phyloP scores from a whole-genome alignment of 2,113 vertebrate species.

The Petrocephalus zakoni region DNA sequence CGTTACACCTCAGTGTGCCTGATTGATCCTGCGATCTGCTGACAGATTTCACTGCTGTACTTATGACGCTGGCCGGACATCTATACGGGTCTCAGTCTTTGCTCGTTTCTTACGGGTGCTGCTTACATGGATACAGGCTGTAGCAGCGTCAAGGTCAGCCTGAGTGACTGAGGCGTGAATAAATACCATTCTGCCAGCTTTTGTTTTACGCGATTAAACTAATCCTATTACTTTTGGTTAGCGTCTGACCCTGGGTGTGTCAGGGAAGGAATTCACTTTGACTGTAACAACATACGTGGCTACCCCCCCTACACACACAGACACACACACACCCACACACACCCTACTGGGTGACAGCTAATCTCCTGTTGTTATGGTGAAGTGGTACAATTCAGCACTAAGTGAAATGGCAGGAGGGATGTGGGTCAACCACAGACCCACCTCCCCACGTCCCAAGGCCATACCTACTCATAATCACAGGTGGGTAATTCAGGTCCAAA shows the following conservation, averaged over 20 bases:
- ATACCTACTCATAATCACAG: background rate
- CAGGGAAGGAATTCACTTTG: background rate
- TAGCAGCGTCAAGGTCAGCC: background rate
- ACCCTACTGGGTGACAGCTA: background rate
- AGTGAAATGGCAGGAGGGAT: background rate
- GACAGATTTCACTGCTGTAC: background rate
- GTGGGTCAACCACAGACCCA: background rate
- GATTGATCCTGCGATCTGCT: background rate
- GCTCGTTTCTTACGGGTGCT: background rate
- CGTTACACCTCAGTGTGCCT: background rate
- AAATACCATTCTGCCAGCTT: background rate
- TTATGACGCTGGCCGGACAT: background rate
- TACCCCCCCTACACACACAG: background rate
- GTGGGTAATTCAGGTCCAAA: too few relatives aligned
- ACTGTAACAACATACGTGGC: background rate
- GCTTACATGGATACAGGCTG: background rate
- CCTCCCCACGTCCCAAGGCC: background rate
- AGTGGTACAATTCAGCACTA: background rate
- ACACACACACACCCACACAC: background rate
- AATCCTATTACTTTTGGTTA: constrained; percentile 16
- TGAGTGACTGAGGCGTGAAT: background rate
- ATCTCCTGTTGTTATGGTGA: background rate
- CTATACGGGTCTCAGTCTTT: background rate
- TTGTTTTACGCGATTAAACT: constrained; percentile 12
- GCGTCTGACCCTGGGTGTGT: constrained; percentile 5